Evolutionary conservation across 2,113 vertebrate genomes (phyloP).

Genomic region (Pitta sordida): DNA sequence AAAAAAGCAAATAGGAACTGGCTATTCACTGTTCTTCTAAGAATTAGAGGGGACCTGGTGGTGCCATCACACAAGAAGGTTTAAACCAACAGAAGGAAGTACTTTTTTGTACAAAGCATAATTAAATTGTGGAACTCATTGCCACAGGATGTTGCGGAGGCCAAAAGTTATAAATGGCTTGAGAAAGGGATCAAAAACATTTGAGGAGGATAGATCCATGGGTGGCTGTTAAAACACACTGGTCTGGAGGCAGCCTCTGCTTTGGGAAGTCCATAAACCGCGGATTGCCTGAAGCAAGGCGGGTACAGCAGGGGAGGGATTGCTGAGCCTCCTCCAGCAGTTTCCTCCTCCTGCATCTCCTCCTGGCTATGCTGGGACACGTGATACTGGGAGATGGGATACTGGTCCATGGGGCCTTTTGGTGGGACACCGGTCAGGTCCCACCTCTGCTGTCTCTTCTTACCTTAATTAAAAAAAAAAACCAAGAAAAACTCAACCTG

Average conservation of each 20-base stretch:
- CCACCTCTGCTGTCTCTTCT: neutral
- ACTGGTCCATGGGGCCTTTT: neutral
- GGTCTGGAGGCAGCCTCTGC: slow-evolving; percentile 32
- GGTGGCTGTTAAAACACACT: slow-evolving; percentile 56
- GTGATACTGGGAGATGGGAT: neutral
- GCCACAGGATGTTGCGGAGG: slow-evolving; percentile 59
- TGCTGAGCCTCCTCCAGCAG: neutral
- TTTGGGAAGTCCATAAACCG: slow-evolving; percentile 51
- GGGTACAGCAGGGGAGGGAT: neutral
- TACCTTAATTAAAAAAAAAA: slow-evolving; percentile 16
- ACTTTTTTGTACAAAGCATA: slow-evolving; percentile 45
- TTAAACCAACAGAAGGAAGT: slow-evolving; percentile 45
- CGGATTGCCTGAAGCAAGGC: neutral
- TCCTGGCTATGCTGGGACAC: neutral
- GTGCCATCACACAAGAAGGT: neutral
- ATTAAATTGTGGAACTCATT: slow-evolving; percentile 46
- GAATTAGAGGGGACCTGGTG: neutral
- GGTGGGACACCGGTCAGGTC: neutral
- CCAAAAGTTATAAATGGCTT: slow-evolving; percentile 60
- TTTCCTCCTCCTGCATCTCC: neutral
- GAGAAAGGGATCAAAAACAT: slow-evolving; percentile 52
- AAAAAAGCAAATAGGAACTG: neutral
- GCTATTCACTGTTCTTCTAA: neutral
- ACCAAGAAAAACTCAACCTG: neutral
- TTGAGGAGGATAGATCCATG: slow-evolving; percentile 38